Evolutionary conservation across 2,888 invertebrate genomes (phyloP).

Genomic region (Melanotus villosus): DNA sequence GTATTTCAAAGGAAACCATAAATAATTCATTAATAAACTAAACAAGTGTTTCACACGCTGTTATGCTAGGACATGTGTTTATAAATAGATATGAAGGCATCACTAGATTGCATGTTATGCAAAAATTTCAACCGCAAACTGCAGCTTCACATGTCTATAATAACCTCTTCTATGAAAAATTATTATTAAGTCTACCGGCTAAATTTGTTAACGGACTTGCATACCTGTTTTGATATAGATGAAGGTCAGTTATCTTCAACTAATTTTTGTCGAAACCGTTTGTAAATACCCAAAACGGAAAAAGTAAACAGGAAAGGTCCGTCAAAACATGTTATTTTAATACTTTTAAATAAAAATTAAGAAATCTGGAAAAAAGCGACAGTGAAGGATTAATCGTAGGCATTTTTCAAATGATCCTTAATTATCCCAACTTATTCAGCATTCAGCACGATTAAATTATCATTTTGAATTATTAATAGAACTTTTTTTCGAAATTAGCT

Average conservation of each 20-base stretch:
- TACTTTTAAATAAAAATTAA: too few relatives aligned
- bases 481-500: too few relatives aligned
- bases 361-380: too few relatives aligned
- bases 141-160: conserved; percentile 14
- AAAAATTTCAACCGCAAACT: conserved; percentile 28
- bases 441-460: background rate
- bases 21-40: conserved; percentile 23
- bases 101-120: conserved; percentile 25
- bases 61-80: conserved; percentile 7
- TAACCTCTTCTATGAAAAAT: conserved; percentile 18
- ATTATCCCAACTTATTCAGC: background rate
- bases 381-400: background rate
- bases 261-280: too few relatives aligned
- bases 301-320: too few relatives aligned
- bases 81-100: conserved; percentile 24
- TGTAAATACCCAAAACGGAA: too few relatives aligned
- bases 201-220: conserved; percentile 21
- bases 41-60: conserved; percentile 15
- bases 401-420: background rate
- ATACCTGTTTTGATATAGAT: conserved; percentile 1
- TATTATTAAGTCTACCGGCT: background rate
- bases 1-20: conserved; percentile 16
- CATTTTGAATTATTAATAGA: background rate
- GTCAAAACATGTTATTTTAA: too few relatives aligned
- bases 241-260: conserved; percentile 1